These are phyloP conservation scores for Scotopteryx bipunctaria DNA, from an alignment of 2,888 invertebrate species.

Conservation along the genomic window DNA sequence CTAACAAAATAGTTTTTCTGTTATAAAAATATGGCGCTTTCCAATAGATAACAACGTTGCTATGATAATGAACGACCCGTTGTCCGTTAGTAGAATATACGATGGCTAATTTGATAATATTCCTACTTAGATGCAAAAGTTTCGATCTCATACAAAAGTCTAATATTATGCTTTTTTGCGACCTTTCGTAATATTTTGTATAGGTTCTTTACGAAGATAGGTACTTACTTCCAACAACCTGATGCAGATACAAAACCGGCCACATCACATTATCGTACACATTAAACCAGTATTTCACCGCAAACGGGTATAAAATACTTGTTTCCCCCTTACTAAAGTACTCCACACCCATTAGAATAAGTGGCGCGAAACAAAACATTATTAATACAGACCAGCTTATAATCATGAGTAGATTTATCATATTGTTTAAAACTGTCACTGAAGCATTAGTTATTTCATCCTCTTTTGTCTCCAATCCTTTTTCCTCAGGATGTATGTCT, in stretches of 20 bases:
- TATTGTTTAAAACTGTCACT: slow-evolving; percentile 42
- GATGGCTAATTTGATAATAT: no score
- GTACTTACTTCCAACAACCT: slow-evolving; percentile 60
- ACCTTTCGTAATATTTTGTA: not conserved
- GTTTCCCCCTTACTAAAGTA: slow-evolving; percentile 46
- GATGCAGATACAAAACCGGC: slow-evolving; percentile 58
- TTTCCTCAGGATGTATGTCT: slow-evolving; percentile 48
- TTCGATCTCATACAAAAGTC: no score
- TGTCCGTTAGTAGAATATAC: no score
- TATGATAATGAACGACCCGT: no score
- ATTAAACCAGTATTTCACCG: slow-evolving; percentile 59
- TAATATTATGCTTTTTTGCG: no score
- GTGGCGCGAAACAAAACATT: slow-evolving; percentile 52
- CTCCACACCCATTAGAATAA: slow-evolving; percentile 48
- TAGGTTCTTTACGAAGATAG: no score
- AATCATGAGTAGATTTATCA: slow-evolving; percentile 42
- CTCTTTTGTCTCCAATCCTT: slow-evolving; percentile 24
- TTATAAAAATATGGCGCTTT: no score
- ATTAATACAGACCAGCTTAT: slow-evolving; percentile 43
- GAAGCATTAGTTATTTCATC: slow-evolving; percentile 45
- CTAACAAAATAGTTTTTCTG: no score
- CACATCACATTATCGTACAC: slow-evolving; percentile 44
- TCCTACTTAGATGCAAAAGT: no score
- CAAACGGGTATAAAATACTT: slow-evolving; percentile 53
- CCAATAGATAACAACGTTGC: no score